Evolutionary conservation across 1,140 invertebrate genomes (phyloP).

Genomic region (Bicyclus anynana): DNA sequence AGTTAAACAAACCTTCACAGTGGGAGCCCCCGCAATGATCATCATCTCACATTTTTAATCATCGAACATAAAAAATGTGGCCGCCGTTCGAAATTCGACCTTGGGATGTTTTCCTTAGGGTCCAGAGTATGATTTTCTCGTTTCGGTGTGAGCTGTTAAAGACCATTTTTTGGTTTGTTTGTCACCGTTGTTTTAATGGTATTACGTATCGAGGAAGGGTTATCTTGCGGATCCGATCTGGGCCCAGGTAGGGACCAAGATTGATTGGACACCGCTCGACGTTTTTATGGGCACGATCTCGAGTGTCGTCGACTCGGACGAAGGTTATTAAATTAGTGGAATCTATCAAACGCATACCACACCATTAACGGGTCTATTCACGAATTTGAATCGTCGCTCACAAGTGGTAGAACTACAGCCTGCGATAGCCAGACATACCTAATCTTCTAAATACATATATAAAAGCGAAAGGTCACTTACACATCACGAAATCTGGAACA

Average conservation of each 20-base stretch:
- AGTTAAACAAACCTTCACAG: constrained; percentile 72
- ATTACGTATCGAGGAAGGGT: constrained; percentile 74
- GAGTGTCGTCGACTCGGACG: constrained; percentile 63
- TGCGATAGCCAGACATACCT: no score
- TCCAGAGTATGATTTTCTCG: constrained; percentile 1
- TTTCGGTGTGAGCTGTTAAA: constrained; percentile 58
- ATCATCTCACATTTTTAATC: constrained; percentile 75
- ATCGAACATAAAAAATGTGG: constrained; percentile 52
- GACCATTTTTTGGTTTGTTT: constrained; percentile 72
- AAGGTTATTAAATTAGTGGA: constrained; percentile 71
- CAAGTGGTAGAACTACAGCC: neutral
- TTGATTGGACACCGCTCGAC: constrained; percentile 67
- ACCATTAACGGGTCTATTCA: constrained; percentile 44
- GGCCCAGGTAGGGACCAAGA: constrained; percentile 63
- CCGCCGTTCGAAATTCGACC: constrained; percentile 37
- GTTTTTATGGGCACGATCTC: constrained; percentile 64
- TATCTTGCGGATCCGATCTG: constrained; percentile 68
- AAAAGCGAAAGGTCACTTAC: no score
- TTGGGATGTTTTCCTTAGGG: constrained; percentile 18
- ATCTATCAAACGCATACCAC: constrained; percentile 49
- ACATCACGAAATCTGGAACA: no score
- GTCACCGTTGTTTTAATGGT: constrained; percentile 77
- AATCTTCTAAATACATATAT: no score
- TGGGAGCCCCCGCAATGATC: constrained; percentile 73
- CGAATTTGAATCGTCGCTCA: neutral